Percentiles rank a stretch among this genome's conserved stretches.
phyloP scores from a whole-genome alignment of 2,113 vertebrate genomes.

The Rhodinocichla rosea region DNA sequence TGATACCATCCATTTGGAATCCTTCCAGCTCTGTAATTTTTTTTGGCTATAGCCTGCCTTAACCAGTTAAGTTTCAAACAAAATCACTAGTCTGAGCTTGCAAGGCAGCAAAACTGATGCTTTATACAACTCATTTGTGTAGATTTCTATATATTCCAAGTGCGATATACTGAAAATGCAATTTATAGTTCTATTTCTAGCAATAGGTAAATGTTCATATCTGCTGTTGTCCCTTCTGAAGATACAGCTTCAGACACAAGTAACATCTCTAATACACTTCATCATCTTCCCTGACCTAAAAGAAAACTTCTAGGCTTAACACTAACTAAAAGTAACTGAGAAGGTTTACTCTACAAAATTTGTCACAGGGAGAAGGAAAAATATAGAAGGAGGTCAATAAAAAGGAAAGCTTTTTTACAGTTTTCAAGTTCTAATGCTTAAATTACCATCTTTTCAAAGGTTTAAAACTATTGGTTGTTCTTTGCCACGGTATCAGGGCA shows the following conservation, averaged over 20 bases:
- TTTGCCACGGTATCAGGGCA: background rate
- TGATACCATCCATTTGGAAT: background rate
- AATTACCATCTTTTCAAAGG: background rate
- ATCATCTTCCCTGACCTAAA: background rate
- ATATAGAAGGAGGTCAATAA: background rate
- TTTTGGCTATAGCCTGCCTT: background rate
- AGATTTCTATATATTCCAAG: background rate
- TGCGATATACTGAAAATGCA: background rate
- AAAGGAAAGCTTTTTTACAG: background rate
- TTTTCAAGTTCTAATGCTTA: background rate
- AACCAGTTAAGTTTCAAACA: background rate
- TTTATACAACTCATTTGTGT: background rate
- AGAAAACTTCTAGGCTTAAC: background rate
- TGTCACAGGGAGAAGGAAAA: background rate
- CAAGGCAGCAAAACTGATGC: background rate
- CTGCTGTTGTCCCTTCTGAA: background rate
- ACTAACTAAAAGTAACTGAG: background rate
- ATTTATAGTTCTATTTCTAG: background rate
- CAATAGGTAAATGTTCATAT: background rate
- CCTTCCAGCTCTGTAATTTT: background rate
- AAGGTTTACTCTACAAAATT: background rate
- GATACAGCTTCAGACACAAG: background rate
- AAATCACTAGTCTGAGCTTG: background rate
- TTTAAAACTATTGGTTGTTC: background rate
- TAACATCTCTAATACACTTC: background rate